Percentiles rank a stretch among this genome's conserved stretches.
phyloP scores from a whole-genome alignment of 92 coral and sea anemone species.

The Phenganax marumi region DNA sequence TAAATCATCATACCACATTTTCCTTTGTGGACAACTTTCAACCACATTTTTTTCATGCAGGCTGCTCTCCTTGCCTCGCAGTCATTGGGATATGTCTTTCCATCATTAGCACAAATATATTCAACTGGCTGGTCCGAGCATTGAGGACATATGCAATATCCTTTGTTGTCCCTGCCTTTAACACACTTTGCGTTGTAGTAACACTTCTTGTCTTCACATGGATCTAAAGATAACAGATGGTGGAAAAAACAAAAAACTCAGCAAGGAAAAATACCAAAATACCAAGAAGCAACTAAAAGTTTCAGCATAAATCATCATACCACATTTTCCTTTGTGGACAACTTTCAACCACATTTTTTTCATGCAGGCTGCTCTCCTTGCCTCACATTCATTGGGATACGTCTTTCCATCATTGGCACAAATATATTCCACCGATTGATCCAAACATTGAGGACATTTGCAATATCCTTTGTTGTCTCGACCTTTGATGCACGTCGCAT shows the following conservation, averaged over 20 bases:
- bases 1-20: neutral
- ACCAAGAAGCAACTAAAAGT: slow-evolving; percentile 12
- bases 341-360: neutral
- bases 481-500: slow-evolving; percentile 34
- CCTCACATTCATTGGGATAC: slow-evolving; percentile 71
- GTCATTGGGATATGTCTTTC: slow-evolving; percentile 68
- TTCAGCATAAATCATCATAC: neutral
- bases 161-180: slow-evolving; percentile 56
- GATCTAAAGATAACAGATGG: neutral
- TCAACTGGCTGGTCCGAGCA: slow-evolving; percentile 41
- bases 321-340: neutral
- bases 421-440: slow-evolving; percentile 57
- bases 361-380: slow-evolving; percentile 4
- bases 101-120: slow-evolving; percentile 79
- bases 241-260: slow-evolving; percentile 55
- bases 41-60: neutral
- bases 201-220: slow-evolving; percentile 25
- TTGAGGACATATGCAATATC: neutral
- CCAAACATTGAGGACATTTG: neutral
- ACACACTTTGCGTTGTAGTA: slow-evolving; percentile 49
- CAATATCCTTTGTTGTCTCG: neutral
- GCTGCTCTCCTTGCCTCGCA: slow-evolving; percentile 57
- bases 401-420: slow-evolving; percentile 84
- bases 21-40: neutral
- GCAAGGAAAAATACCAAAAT: slow-evolving; percentile 73